Percentiles rank a stretch among this genome's conserved stretches.
Conservation (phyloP, 2,113 vertebrate species). For the Nerophis ophidion region DNA sequence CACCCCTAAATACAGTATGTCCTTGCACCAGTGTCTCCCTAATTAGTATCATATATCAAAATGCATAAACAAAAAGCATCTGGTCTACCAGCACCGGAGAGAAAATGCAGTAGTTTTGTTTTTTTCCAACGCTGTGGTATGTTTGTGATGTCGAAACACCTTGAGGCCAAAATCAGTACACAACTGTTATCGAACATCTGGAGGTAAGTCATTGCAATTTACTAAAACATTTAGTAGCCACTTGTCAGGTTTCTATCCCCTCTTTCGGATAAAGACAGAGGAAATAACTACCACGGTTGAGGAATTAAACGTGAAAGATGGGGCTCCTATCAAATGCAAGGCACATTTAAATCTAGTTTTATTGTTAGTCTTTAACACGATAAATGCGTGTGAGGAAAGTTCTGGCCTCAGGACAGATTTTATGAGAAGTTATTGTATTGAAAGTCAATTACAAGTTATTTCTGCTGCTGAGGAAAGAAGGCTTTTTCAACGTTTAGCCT, state of each 20-base stretch:
- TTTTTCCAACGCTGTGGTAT: neutral
- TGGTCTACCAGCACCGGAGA: slow-evolving; percentile 19
- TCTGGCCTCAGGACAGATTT: slow-evolving; percentile 31
- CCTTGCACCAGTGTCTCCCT: slow-evolving; percentile 26
- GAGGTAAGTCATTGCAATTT: slow-evolving; percentile 10
- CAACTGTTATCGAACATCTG: slow-evolving; percentile 22
- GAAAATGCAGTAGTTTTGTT: slow-evolving; percentile 4
- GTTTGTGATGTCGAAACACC: slow-evolving; percentile 19
- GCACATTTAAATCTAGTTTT: neutral
- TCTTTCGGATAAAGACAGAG: neutral
- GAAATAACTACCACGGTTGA: neutral
- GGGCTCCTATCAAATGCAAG: neutral
- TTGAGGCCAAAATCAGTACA: slow-evolving; percentile 28
- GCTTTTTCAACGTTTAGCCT: slow-evolving; percentile 33
- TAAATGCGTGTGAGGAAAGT: slow-evolving; percentile 32
- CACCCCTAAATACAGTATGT: slow-evolving; percentile 2
- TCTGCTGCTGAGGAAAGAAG: slow-evolving; percentile 21
- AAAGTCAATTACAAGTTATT: slow-evolving; percentile 30
- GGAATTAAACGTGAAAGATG: neutral
- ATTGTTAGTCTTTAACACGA: neutral
- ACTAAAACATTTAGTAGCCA: slow-evolving; percentile 5
- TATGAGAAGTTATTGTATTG: slow-evolving; percentile 48
- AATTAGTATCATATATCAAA: slow-evolving; percentile 27
- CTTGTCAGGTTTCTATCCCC: neutral
- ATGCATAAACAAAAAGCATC: slow-evolving; percentile 28